A percentile compares a stretch with the other conserved stretches of the same genome.
Conservation (phyloP, 2,797 vertebrate species). For the Tokudaia muenninki region DNA sequence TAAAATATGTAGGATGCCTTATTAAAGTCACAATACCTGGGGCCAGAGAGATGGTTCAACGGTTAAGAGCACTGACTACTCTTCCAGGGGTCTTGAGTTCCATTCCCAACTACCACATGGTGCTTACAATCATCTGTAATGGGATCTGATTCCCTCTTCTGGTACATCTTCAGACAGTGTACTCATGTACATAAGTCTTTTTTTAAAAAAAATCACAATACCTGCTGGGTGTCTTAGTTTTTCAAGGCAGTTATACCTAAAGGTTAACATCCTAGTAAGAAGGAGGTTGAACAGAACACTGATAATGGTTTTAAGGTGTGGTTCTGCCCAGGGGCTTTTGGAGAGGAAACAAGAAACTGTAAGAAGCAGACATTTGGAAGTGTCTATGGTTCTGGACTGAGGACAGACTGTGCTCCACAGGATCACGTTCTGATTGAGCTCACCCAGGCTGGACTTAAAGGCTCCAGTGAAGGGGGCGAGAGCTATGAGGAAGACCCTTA, state of each 20-base stretch:
- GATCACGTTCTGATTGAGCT: constrained; percentile 98
- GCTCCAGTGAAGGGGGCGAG: constrained; percentile 88
- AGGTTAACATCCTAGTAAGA: background rate
- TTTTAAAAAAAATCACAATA: background rate
- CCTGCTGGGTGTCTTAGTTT: constrained; percentile 22
- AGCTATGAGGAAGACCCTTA: constrained; percentile 92
- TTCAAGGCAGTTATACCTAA: background rate
- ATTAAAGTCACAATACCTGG: constrained; percentile 20
- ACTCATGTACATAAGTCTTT: too few species aligned
- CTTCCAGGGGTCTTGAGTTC: too few species aligned
- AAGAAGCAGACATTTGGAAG: background rate
- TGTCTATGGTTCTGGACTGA: background rate
- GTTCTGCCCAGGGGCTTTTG: background rate
- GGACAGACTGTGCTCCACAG: constrained; percentile 86
- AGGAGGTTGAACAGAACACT: constrained; percentile 13
- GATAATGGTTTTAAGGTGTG: background rate
- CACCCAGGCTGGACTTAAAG: constrained; percentile 93
- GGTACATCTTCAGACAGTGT: too few species aligned
- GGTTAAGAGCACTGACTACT: too few species aligned
- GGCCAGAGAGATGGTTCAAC: too few species aligned
- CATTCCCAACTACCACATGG: too few species aligned
- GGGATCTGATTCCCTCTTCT: too few species aligned
- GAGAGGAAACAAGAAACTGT: background rate
- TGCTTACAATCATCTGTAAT: too few species aligned
- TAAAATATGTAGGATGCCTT: background rate